phyloP scores from a whole-genome alignment of 2,888 invertebrate species.

The Agapostemon virescens region DNA sequence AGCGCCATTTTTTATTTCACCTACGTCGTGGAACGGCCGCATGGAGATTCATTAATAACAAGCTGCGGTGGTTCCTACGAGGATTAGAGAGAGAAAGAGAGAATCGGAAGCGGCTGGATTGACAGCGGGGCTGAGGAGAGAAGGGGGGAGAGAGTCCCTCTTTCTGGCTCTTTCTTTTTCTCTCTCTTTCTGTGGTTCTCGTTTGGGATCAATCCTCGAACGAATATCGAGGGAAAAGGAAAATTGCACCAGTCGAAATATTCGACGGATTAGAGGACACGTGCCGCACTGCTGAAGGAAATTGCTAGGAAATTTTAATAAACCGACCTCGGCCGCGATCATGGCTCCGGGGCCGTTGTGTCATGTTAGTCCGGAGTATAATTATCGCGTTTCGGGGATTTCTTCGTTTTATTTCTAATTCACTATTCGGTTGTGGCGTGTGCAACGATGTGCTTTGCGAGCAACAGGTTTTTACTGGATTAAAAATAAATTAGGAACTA shows the following conservation, averaged over 20 bases:
- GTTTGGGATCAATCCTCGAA: constrained; percentile 57
- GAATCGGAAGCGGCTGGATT: constrained; percentile 17
- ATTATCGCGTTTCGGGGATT: neutral
- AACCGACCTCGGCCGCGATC: constrained; percentile 15
- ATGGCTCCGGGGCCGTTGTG: constrained; percentile 12
- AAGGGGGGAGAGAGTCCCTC: neutral
- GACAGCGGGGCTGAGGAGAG: neutral
- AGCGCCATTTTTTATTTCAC: constrained; percentile 73
- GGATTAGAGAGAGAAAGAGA: constrained; percentile 58
- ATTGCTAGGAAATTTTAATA: constrained; percentile 59
- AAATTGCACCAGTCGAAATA: constrained; percentile 52
- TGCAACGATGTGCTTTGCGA: neutral
- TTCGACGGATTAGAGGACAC: constrained; percentile 60
- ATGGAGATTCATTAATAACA: constrained; percentile 68
- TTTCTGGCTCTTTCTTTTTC: neutral
- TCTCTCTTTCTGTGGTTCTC: constrained; percentile 24
- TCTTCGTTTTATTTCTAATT: neutral
- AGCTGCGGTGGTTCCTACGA: constrained; percentile 65
- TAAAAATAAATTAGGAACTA: neutral
- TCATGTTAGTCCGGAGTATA: neutral
- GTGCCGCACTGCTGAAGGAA: constrained; percentile 47
- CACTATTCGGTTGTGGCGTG: neutral
- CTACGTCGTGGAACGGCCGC: constrained; percentile 63
- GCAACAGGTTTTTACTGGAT: neutral
- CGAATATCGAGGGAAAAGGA: constrained; percentile 50